A percentile compares a stretch with the other conserved stretches of the same genome.
phyloP scores from a whole-genome alignment of 2,888 invertebrate species.

The Nebria salina region DNA sequence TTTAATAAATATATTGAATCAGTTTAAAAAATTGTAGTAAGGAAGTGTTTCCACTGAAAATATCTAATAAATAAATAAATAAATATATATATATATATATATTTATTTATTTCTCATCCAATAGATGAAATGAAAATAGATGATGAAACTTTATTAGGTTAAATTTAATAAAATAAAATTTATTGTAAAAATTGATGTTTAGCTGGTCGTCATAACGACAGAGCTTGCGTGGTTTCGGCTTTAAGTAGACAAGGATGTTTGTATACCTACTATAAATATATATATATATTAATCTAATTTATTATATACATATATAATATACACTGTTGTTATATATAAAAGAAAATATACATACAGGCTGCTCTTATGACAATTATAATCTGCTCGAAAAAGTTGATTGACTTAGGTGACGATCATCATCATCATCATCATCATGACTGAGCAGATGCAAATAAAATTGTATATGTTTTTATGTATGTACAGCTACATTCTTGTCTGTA shows the following conservation, averaged over 20 bases:
- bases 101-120: no score
- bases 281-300: slow-evolving; percentile 7
- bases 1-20: neutral
- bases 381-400: neutral
- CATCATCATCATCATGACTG: neutral
- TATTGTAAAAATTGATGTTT: slow-evolving; percentile 38
- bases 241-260: slow-evolving; percentile 47
- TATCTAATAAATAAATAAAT: no score
- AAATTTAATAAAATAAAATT: slow-evolving; percentile 18
- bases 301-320: neutral
- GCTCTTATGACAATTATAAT: slow-evolving; percentile 37
- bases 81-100: no score
- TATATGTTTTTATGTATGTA: slow-evolving; percentile 17
- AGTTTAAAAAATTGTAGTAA: neutral
- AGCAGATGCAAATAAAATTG: slow-evolving; percentile 27
- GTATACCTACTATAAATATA: slow-evolving; percentile 27
- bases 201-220: slow-evolving; percentile 42
- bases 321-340: slow-evolving; percentile 10
- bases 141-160: neutral
- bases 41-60: no score
- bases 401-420: neutral
- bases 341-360: slow-evolving; percentile 28
- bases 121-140: no score
- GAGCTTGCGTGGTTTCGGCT: slow-evolving; percentile 48
- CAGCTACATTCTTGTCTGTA: no score